Evolutionary conservation across 2,797 vertebrate species (phyloP).

Genomic region (Spinus pinus): DNA sequence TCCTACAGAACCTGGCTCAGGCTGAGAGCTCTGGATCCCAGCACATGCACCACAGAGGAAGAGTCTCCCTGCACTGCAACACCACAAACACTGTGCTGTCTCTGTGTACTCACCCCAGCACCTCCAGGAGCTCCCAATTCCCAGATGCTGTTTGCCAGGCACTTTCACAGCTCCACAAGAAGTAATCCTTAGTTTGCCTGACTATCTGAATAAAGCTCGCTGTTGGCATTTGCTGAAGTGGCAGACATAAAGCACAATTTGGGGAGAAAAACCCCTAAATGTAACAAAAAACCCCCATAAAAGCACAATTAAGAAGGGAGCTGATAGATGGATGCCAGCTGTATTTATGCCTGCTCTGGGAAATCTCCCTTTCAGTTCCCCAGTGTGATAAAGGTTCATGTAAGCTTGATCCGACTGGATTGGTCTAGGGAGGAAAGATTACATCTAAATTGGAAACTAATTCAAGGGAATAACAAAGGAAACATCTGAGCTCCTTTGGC

Average conservation of each 20-base stretch:
- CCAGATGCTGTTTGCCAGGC: not conserved
- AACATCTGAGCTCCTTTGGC: not conserved
- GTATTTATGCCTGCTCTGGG: not conserved
- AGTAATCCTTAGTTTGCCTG: not conserved
- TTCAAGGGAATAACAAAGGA: not conserved
- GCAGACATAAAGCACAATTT: not conserved
- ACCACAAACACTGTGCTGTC: not conserved
- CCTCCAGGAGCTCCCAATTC: not conserved
- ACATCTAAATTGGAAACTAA: not conserved
- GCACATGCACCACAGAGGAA: fast-evolving
- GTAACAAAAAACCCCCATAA: not conserved
- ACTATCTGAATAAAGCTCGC: not conserved
- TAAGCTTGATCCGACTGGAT: not conserved
- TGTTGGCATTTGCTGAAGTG: not conserved
- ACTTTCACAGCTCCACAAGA: not conserved
- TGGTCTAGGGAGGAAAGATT: not conserved
- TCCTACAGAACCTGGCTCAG: not conserved
- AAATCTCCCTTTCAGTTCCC: not conserved
- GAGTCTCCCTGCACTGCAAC: not conserved
- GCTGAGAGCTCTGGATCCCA: not conserved
- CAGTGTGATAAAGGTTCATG: not conserved
- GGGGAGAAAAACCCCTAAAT: not conserved
- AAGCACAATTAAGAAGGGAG: not conserved
- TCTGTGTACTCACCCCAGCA: not conserved
- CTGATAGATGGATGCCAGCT: not conserved